Percentiles rank a stretch among this genome's conserved stretches.
phyloP scores from a whole-genome alignment of 2,113 vertebrate genomes.

The Sprattus sprattus region DNA sequence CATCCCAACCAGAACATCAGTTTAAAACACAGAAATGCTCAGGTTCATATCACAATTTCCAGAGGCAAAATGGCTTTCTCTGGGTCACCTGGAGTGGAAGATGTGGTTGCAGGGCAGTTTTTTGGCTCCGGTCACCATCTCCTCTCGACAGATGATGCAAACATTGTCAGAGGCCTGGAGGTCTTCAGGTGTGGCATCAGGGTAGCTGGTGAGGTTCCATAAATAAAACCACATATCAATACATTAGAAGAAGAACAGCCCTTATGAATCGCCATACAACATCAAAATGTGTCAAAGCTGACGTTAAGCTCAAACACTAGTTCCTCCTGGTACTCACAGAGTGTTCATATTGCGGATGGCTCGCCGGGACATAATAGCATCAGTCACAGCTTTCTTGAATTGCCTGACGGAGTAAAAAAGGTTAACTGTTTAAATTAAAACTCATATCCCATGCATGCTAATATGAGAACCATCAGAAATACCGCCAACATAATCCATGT shows the following conservation, averaged over 20 bases:
- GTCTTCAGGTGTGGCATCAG: conserved; percentile 90
- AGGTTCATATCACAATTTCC: neutral
- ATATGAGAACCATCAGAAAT: neutral
- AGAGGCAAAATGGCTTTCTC: neutral
- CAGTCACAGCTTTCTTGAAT: conserved; percentile 95
- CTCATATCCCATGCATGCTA: neutral
- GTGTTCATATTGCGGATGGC: conserved; percentile 99
- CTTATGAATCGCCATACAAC: neutral
- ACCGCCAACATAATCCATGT: neutral
- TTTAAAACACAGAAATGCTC: neutral
- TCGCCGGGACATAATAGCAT: conserved; percentile 94
- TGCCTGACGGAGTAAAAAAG: conserved; percentile 74
- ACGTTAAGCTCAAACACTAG: neutral
- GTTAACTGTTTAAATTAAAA: neutral
- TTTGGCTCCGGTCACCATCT: conserved; percentile 95
- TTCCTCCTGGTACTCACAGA: conserved; percentile 75
- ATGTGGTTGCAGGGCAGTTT: conserved; percentile 96
- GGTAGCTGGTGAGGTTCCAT: conserved; percentile 73
- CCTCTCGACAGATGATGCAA: conserved; percentile 95
- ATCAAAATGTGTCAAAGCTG: neutral
- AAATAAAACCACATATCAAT: neutral
- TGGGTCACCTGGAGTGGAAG: conserved; percentile 88
- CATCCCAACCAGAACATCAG: neutral
- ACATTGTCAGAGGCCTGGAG: conserved; percentile 91
- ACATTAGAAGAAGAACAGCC: neutral